Percentiles rank a stretch among this genome's conserved stretches.
Evolutionary conservation across 2,888 invertebrate species (phyloP).

Genomic region (Bellardia pandia): DNA sequence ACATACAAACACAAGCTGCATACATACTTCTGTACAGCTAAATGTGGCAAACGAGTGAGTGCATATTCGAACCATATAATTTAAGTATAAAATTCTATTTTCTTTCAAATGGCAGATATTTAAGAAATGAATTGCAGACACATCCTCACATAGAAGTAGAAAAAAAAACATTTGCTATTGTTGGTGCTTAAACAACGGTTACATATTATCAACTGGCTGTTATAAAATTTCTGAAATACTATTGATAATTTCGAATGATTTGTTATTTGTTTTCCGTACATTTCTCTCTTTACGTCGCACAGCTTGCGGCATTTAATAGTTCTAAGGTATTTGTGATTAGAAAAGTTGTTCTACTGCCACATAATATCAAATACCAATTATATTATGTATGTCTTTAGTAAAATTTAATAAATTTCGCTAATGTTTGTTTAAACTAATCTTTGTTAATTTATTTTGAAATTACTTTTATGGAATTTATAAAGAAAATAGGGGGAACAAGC

Average conservation of each 20-base stretch:
- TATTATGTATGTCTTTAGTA: neutral
- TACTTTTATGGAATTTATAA: too few species aligned
- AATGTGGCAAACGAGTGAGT: slow-evolving; percentile 54
- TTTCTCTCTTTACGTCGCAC: neutral
- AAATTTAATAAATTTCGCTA: neutral
- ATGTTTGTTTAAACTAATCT: neutral
- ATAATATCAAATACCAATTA: neutral
- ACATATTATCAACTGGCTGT: slow-evolving; percentile 13
- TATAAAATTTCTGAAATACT: slow-evolving; percentile 43
- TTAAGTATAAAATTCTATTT: slow-evolving; percentile 47
- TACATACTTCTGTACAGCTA: neutral
- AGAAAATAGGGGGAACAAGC: too few species aligned
- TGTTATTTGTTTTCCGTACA: slow-evolving; percentile 17
- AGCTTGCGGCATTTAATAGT: neutral
- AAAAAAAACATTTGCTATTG: slow-evolving; percentile 13
- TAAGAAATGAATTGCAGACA: slow-evolving; percentile 14
- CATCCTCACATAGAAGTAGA: neutral
- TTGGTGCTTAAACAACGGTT: slow-evolving; percentile 14
- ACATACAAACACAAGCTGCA: slow-evolving; percentile 6
- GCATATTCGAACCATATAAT: slow-evolving; percentile 67
- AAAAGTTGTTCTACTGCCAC: neutral
- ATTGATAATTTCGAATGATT: slow-evolving; percentile 49
- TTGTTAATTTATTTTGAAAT: neutral
- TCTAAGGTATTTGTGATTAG: neutral
- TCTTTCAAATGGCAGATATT: slow-evolving; percentile 61